A percentile compares a stretch with the other conserved stretches of the same genome.
phyloP scores from a whole-genome alignment of 2,113 vertebrate genomes.

The Proterorhinus semilunaris region DNA sequence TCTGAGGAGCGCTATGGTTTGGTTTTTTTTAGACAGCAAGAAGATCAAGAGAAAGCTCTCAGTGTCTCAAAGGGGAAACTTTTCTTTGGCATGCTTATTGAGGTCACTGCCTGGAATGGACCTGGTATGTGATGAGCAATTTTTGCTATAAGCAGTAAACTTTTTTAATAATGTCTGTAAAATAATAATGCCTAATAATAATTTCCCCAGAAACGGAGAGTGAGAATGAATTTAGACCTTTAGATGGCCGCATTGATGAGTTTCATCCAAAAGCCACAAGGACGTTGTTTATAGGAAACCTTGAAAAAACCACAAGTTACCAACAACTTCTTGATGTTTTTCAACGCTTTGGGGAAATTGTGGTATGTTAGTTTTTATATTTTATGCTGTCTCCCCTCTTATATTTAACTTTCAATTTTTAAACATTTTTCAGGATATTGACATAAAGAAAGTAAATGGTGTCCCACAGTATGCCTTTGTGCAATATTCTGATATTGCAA shows the following conservation, averaged over 20 bases:
- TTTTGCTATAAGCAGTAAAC: neutral
- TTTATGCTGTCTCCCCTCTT: neutral
- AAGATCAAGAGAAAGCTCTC: conserved; percentile 97
- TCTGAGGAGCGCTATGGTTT: conserved; percentile 96
- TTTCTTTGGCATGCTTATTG: conserved; percentile 99
- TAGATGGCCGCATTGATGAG: conserved; percentile 97
- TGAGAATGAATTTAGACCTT: conserved; percentile 96
- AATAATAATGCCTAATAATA: neutral
- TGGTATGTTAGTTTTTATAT: conserved; percentile 77
- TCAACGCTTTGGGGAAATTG: conserved; percentile 97
- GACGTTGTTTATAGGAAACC: conserved; percentile 96
- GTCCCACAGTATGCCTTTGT: conserved; percentile 97
- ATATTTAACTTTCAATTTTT: conserved; percentile 1
- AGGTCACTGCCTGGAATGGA: conserved; percentile 96
- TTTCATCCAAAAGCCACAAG: conserved; percentile 98
- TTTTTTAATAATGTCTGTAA: neutral
- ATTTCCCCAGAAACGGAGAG: conserved; percentile 89
- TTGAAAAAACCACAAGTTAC: conserved; percentile 97
- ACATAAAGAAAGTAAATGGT: conserved; percentile 97
- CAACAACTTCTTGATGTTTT: conserved; percentile 97
- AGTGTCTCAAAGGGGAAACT: conserved; percentile 96
- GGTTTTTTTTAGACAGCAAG: conserved; percentile 97
- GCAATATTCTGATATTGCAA: conserved; percentile 96
- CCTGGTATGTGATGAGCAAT: conserved; percentile 81
- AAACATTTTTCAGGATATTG: conserved; percentile 82